Conservation (phyloP, 1,140 invertebrate species). For the Scaptomyza pallida region DNA sequence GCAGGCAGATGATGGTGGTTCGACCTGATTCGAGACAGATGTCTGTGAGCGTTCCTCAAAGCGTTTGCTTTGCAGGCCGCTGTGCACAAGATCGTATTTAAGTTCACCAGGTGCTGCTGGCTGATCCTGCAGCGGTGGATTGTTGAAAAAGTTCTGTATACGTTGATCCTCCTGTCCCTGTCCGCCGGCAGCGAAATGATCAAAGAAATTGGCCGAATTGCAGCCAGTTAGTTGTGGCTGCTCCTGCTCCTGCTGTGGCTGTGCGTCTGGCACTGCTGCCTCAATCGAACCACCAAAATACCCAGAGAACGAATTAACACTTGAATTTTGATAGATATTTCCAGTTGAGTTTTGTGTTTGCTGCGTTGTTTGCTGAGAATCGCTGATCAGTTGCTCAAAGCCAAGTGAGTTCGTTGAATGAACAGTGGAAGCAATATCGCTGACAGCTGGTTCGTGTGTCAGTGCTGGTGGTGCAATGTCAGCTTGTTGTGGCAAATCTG, state of each 20-base stretch:
- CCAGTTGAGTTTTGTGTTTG: slow-evolving; percentile 28
- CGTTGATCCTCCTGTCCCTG: slow-evolving; percentile 70
- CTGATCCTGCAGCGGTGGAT: slow-evolving; percentile 77
- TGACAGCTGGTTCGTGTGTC: slow-evolving; percentile 20
- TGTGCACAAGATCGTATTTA: slow-evolving; percentile 82
- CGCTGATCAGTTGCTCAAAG: slow-evolving; percentile 63
- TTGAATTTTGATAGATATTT: slow-evolving; percentile 61
- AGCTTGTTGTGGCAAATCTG: slow-evolving; percentile 42
- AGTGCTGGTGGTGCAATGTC: slow-evolving; percentile 41
- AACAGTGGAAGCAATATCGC: neutral
- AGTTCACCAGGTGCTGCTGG: slow-evolving; percentile 69
- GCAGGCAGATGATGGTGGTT: slow-evolving; percentile 80
- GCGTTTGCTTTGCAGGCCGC: slow-evolving; percentile 60
- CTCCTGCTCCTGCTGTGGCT: slow-evolving; percentile 9
- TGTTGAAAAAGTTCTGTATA: slow-evolving; percentile 83
- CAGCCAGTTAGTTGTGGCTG: slow-evolving; percentile 5
- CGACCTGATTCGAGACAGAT: slow-evolving; percentile 73
- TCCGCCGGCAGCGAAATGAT: slow-evolving; percentile 44
- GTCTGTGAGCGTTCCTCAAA: slow-evolving; percentile 64
- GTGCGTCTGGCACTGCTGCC: slow-evolving; percentile 1
- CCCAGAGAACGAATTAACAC: slow-evolving; percentile 58
- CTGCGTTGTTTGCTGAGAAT: slow-evolving; percentile 54
- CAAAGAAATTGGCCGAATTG: slow-evolving; percentile 63
- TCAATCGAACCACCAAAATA: slow-evolving; percentile 49
- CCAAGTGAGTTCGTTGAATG: slow-evolving; percentile 46